A percentile compares a stretch with the other conserved stretches of the same genome.
These are phyloP conservation scores for Pseudorhiza aurosa DNA, from an alignment of 30 jellyfish, hydroid and myxozoan genomes.

Conservation along the genomic window DNA sequence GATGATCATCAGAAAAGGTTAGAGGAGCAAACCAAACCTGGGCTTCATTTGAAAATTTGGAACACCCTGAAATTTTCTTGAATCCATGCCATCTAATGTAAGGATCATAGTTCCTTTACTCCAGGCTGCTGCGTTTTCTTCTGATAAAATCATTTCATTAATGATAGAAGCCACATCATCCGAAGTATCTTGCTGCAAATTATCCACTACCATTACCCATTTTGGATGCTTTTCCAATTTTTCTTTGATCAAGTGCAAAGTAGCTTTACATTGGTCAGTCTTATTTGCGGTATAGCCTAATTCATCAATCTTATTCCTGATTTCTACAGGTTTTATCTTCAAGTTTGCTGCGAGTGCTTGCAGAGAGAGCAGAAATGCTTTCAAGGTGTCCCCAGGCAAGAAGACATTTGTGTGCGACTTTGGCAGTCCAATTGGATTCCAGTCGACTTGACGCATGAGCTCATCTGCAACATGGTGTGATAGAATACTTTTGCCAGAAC, in stretches of 20 bases:
- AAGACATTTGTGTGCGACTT: slow-evolving; percentile 77
- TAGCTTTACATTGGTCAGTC: slow-evolving; percentile 58
- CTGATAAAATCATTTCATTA: slow-evolving; percentile 35
- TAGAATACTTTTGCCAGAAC: slow-evolving; percentile 85
- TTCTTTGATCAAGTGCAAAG: slow-evolving; percentile 74
- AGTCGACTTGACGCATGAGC: slow-evolving; percentile 48
- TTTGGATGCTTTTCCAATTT: slow-evolving; percentile 86
- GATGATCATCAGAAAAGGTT: too few relatives aligned
- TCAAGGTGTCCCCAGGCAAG: slow-evolving; percentile 70
- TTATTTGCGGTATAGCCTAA: neutral
- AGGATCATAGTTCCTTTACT: slow-evolving; percentile 33
- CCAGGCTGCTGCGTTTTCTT: slow-evolving; percentile 40
- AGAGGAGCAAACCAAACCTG: slow-evolving; percentile 37
- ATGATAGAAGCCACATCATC: slow-evolving; percentile 45
- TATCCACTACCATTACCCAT: slow-evolving; percentile 91
- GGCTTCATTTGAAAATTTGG: slow-evolving; percentile 33
- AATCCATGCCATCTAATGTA: slow-evolving; percentile 23
- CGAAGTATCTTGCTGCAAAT: slow-evolving; percentile 78
- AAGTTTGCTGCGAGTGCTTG: slow-evolving; percentile 85
- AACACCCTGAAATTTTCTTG: neutral
- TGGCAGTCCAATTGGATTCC: slow-evolving; percentile 84
- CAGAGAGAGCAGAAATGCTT: slow-evolving; percentile 71
- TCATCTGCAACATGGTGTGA: slow-evolving; percentile 63
- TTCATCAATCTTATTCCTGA: slow-evolving; percentile 45
- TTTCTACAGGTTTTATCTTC: slow-evolving; percentile 64